These are phyloP conservation scores for Eupithecia inturbata DNA, from an alignment of 2,888 invertebrate genomes.

Conservation along the genomic window DNA sequence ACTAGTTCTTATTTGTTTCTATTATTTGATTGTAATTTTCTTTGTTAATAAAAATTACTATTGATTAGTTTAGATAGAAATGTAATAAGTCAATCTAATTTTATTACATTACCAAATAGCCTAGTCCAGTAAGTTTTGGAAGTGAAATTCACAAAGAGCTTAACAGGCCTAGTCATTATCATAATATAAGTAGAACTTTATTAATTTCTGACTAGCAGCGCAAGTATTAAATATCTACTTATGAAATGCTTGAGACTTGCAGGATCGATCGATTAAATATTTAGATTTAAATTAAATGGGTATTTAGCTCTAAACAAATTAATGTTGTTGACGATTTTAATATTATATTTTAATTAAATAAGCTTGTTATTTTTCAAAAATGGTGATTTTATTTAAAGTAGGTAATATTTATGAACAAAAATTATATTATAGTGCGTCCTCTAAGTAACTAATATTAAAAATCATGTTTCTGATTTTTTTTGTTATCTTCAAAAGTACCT, in stretches of 20 bases:
- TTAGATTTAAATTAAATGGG: not conserved
- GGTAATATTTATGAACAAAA: no score
- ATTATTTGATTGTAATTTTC: no score
- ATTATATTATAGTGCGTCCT: not conserved
- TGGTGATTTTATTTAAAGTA: not conserved
- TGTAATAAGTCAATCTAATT: not conserved
- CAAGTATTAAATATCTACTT: not conserved
- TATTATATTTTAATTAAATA: slow-evolving; percentile 11
- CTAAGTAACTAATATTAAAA: no score
- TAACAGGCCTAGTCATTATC: not conserved
- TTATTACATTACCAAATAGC: not conserved
- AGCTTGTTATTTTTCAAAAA: slow-evolving; percentile 3
- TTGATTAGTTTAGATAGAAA: not conserved
- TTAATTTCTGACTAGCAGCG: not conserved
- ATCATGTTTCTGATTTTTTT: no score
- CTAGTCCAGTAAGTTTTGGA: not conserved
- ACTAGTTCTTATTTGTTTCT: no score
- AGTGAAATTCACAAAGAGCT: not conserved
- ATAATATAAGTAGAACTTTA: not conserved
- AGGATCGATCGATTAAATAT: not conserved
- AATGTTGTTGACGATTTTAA: not conserved
- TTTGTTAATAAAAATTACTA: no score
- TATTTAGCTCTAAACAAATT: slow-evolving; percentile 4
- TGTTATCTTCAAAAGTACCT: no score
- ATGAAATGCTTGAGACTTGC: not conserved